A percentile compares a stretch with the other conserved stretches of the same genome.
phyloP scores from a whole-genome alignment of 2,113 vertebrate genomes.

The Mionectes macconnelli region DNA sequence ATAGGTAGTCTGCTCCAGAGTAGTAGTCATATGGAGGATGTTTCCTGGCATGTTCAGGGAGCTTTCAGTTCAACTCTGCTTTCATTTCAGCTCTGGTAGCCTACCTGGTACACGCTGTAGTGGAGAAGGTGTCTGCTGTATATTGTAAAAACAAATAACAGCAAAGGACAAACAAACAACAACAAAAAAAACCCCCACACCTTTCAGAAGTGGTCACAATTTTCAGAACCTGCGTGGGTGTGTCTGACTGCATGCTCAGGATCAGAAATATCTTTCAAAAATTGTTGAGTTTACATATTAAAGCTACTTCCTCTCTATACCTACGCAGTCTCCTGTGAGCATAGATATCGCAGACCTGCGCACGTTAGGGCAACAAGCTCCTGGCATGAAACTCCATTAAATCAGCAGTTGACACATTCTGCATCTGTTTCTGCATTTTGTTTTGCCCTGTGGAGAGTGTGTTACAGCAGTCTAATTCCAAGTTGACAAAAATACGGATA shows the following conservation, averaged over 20 bases:
- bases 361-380: not conserved
- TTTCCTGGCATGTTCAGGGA: not conserved
- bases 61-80: not conserved
- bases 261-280: not conserved
- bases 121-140: not conserved
- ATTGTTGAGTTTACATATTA: not conserved
- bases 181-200: not conserved
- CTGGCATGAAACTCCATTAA: conserved; percentile 55
- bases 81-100: not conserved
- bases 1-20: not conserved
- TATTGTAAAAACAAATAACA: not conserved
- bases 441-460: conserved; percentile 65
- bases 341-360: not conserved
- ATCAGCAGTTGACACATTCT: conserved; percentile 57
- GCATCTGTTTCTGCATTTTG: conserved; percentile 57
- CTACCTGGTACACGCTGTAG: not conserved
- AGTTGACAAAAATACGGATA: conserved; percentile 64
- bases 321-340: not conserved
- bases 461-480: conserved; percentile 43
- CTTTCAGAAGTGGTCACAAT: not conserved
- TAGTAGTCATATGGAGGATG: not conserved
- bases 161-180: not conserved
- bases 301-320: not conserved
- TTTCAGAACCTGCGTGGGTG: not conserved
- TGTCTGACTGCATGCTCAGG: not conserved